Evolutionary conservation across 2,888 invertebrate species (phyloP).

Genomic region (Callinectes sapidus): DNA sequence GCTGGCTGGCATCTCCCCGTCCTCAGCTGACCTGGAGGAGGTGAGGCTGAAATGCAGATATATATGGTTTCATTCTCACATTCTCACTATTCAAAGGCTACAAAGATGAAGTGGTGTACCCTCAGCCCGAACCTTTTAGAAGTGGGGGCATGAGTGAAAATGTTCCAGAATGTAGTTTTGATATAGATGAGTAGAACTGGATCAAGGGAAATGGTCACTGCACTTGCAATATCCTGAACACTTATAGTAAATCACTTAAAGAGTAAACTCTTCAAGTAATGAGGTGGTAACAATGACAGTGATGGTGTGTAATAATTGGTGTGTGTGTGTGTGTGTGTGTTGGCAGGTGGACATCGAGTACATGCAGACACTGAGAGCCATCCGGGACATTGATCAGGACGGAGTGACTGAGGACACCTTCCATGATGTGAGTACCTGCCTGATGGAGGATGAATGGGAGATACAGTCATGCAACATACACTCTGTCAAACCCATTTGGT

Average conservation of each 20-base stretch:
- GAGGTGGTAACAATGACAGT: not conserved
- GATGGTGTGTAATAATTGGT: not conserved
- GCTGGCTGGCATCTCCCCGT: conserved; percentile 80
- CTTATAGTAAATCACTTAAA: too few relatives aligned
- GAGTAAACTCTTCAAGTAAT: not conserved
- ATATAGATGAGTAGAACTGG: too few relatives aligned
- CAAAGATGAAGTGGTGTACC: not conserved
- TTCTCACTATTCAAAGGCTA: too few relatives aligned
- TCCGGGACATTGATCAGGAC: conserved; percentile 80
- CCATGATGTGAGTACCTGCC: conserved; percentile 77
- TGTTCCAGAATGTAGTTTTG: not conserved
- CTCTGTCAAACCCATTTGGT: too few relatives aligned
- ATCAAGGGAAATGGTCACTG: too few relatives aligned
- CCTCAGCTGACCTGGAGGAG: conserved; percentile 81
- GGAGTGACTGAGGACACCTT: conserved; percentile 81
- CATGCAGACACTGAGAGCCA: conserved; percentile 80
- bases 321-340: too few relatives aligned
- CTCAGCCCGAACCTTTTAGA: too few relatives aligned
- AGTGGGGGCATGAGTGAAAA: not conserved
- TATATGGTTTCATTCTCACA: conserved; percentile 74
- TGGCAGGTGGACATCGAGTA: conserved; percentile 79
- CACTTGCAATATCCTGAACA: too few relatives aligned
- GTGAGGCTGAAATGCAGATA: conserved; percentile 73
- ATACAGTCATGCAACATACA: too few relatives aligned
- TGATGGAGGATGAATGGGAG: not conserved